These are phyloP conservation scores for Gobionotothen gibberifrons DNA, from an alignment of 2,797 vertebrate species.

Conservation along the genomic window DNA sequence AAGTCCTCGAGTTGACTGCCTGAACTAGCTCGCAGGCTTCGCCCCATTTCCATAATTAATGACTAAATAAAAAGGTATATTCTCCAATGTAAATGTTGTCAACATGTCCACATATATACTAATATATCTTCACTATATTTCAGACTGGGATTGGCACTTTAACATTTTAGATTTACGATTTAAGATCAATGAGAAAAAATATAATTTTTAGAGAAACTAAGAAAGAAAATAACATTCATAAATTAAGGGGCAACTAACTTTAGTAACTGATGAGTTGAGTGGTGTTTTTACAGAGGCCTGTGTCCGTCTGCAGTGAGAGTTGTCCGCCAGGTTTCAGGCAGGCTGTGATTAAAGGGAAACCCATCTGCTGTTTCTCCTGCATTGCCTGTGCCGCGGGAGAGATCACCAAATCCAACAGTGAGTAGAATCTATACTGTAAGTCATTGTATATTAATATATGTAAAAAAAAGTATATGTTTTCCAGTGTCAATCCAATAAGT, in stretches of 20 bases:
- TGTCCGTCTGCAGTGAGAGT: slow-evolving; percentile 82
- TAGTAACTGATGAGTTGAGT: slow-evolving; percentile 22
- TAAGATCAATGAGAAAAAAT: neutral
- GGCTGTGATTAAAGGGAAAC: slow-evolving; percentile 80
- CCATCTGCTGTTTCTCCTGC: slow-evolving; percentile 83
- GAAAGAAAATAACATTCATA: neutral
- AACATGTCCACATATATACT: neutral
- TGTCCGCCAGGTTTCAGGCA: slow-evolving; percentile 80
- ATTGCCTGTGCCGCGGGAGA: slow-evolving; percentile 80
- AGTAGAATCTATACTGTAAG: slow-evolving; percentile 7
- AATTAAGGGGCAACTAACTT: neutral
- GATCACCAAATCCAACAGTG: slow-evolving; percentile 80
- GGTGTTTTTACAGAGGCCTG: slow-evolving; percentile 73
- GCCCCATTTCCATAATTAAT: neutral
- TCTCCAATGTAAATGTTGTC: neutral
- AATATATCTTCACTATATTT: neutral
- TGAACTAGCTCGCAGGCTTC: no score
- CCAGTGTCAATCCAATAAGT: neutral
- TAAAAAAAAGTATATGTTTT: no score
- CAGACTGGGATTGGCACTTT: neutral
- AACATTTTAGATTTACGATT: neutral
- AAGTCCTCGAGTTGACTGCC: no score
- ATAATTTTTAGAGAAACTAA: neutral
- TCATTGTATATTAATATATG: neutral
- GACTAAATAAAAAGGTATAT: neutral